These are phyloP conservation scores for Pachypsylla venusta DNA, from an alignment of 1,140 invertebrate species.

Conservation along the genomic window DNA sequence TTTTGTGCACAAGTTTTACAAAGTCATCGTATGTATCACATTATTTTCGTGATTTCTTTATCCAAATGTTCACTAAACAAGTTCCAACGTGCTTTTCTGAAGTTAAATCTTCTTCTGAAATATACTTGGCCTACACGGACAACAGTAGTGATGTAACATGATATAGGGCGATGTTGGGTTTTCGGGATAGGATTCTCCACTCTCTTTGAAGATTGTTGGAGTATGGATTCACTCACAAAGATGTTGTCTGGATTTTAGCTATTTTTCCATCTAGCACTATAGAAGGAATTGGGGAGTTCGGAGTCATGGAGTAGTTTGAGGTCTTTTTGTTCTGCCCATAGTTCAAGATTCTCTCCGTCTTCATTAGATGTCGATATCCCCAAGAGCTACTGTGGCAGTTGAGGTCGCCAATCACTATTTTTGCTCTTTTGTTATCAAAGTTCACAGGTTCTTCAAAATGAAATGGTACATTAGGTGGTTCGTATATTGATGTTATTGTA, in stretches of 20 bases:
- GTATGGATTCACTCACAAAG: neutral
- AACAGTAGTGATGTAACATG: conserved; percentile 8
- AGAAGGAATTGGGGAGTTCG: conserved; percentile 9
- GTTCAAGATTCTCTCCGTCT: conserved; percentile 11
- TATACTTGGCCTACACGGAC: neutral
- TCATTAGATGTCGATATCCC: conserved; percentile 13
- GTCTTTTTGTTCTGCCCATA: conserved; percentile 8
- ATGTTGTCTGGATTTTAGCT: conserved; percentile 12
- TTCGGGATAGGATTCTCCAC: conserved; percentile 11
- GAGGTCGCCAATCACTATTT: conserved; percentile 15
- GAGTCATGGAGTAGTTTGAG: conserved; percentile 12
- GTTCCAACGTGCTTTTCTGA: conserved; percentile 12
- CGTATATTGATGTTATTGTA: neutral
- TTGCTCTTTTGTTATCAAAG: conserved; percentile 8
- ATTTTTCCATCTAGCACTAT: conserved; percentile 11
- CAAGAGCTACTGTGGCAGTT: conserved; percentile 11
- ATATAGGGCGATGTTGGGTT: conserved; percentile 6
- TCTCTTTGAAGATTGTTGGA: neutral
- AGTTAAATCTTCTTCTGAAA: conserved; percentile 14
- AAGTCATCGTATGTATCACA: neutral
- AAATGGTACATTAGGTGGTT: neutral
- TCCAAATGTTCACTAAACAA: neutral
- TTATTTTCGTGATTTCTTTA: neutral
- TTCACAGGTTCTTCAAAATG: conserved; percentile 10
- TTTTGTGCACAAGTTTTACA: conserved; percentile 7